A percentile compares a stretch with the other conserved stretches of the same genome.
Conservation (phyloP, 1,140 invertebrate species). For the Euschistus heros region DNA sequence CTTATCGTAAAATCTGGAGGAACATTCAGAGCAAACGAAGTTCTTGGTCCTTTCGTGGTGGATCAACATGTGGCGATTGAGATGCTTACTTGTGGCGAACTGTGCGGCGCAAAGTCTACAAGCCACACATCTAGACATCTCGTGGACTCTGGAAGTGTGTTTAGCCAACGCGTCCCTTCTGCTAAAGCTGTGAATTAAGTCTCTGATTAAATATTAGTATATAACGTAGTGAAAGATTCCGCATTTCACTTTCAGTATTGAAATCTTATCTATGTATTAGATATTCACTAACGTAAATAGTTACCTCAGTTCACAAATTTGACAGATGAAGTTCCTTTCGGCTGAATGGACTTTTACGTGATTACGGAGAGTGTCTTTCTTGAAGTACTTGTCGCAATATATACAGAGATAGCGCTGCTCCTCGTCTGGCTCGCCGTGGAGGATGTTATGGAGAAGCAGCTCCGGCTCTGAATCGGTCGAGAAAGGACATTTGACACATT, state of each 20-base stretch:
- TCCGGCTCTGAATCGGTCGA: constrained; percentile 42
- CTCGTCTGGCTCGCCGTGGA: constrained; percentile 40
- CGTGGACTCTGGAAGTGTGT: neutral
- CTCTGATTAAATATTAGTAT: neutral
- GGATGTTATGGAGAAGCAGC: constrained; percentile 50
- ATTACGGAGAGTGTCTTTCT: constrained; percentile 51
- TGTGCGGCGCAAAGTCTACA: neutral
- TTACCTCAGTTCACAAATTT: constrained; percentile 37
- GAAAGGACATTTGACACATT: constrained; percentile 39
- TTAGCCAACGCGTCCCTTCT: constrained; percentile 14
- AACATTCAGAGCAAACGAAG: neutral
- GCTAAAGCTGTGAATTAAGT: constrained; percentile 8
- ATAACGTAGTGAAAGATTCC: neutral
- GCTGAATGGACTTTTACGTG: constrained; percentile 63
- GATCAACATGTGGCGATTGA: neutral
- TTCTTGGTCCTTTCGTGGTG: constrained; percentile 3
- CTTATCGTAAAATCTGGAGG: neutral
- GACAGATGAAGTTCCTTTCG: constrained; percentile 62
- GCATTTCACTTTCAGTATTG: neutral
- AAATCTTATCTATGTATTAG: neutral
- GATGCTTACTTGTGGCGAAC: neutral
- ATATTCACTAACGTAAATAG: no score
- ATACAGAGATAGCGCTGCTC: constrained; percentile 48
- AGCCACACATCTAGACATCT: neutral
- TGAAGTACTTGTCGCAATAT: constrained; percentile 55